Evolutionary conservation across 2,113 vertebrate species (phyloP), one percentile per base, ranked within the genome.

Genomic region (Catagonus wagneri): DNA sequence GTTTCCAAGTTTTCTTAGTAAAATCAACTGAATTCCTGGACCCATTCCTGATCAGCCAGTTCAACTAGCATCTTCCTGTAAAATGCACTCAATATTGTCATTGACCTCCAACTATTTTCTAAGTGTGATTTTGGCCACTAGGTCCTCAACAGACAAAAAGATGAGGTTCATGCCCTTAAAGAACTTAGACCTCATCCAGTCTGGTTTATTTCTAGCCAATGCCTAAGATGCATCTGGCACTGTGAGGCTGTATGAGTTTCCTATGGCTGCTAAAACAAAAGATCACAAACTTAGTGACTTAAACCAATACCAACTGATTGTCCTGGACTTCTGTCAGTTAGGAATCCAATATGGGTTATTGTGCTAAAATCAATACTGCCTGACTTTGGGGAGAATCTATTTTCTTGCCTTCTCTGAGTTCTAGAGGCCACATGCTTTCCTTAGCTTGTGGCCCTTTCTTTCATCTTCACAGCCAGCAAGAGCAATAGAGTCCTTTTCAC

Each of bases 401-500:
- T 69, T 50, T 7, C 78, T 74, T 20, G 19, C 12, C 58, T 83
- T 60, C 80, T 92, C 22, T 4, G 36, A 23, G 2, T 68, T 65
- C 83, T 34, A 29, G 52, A 76, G 16, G 12, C 27, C 29, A 15
- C 27, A 2, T 6, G 25, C 19, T 63, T 56, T 75, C 29, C 72
- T 54, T 44, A 20, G 74, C 36, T 88, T 4, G 0, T 60, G 80
- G 36, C 12, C 52, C 23, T n/a, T 6, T 36, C 44, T 54, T 95
- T 54, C 14, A 29, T 65, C 69, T 58, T 32, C 29, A 91, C 12
- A 54, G 44, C 12, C 44, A 36, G 34, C 3, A 36, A 52, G 15
- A 32, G 32, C 9, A 3, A 2, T 4, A 1, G 17, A 12, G 5
- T 23, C 50, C 15, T 32, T 11, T 16, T 36, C 6, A 10, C 7